Conservation (phyloP, 1,140 invertebrate genomes). For the Platyscapa corneri region DNA sequence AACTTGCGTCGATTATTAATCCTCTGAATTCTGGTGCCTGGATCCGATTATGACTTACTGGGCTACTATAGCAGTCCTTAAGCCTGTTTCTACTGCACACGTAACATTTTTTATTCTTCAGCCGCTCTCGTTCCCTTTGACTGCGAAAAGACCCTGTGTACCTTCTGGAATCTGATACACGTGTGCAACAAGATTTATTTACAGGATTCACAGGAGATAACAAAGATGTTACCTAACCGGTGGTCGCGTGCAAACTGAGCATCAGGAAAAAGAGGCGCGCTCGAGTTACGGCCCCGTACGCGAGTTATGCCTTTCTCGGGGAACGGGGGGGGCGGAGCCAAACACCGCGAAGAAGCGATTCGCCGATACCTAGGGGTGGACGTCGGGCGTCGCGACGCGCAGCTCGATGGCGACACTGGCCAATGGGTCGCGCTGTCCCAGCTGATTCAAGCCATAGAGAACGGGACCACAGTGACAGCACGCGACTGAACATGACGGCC, state of each 20-base stretch:
- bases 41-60: too few relatives aligned
- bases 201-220: neutral
- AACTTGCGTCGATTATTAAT: neutral
- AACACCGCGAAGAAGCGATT: neutral
- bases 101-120: neutral
- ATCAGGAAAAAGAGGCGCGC: slow-evolving; percentile 48
- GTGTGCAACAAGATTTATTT: too few relatives aligned
- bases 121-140: too few relatives aligned
- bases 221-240: slow-evolving; percentile 60
- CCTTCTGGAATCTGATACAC: neutral
- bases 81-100: neutral
- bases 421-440: slow-evolving; percentile 24
- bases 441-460: neutral
- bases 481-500: too few relatives aligned
- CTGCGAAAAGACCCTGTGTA: neutral
- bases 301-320: neutral
- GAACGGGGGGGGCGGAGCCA: neutral
- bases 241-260: slow-evolving; percentile 72
- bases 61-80: neutral
- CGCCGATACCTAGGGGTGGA: slow-evolving; percentile 46
- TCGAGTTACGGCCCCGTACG: neutral
- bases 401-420: neutral
- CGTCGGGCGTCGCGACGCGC: slow-evolving; percentile 14
- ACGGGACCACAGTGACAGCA: neutral
- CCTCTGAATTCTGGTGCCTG: neutral